Evolutionary conservation across 2,888 invertebrate species (phyloP).

Genomic region (Parapristionchus giblindavisi): DNA sequence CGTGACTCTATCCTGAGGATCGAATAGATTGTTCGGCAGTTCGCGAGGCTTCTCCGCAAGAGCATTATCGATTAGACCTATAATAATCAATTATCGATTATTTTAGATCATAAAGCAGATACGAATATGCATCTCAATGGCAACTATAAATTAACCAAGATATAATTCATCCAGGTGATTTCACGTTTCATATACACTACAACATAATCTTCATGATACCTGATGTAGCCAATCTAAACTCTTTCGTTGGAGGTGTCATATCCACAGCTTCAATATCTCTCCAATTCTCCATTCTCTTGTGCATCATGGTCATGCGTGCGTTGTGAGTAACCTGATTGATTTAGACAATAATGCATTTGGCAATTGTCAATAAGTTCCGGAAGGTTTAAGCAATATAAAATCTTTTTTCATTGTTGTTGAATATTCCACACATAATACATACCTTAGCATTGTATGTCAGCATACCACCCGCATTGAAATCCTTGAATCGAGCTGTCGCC

Average conservation of each 20-base stretch:
- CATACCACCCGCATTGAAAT: conserved; percentile 28
- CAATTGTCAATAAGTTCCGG: background rate
- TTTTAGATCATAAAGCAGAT: background rate
- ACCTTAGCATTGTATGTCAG: conserved; percentile 37
- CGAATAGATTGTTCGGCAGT: background rate
- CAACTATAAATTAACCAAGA: background rate
- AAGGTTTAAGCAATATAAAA: background rate
- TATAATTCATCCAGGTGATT: no score
- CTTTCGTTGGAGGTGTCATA: background rate
- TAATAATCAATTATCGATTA: no score
- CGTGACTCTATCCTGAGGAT: background rate
- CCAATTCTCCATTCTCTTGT: conserved; percentile 25
- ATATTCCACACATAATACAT: background rate
- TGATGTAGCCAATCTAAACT: background rate
- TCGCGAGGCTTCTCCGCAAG: background rate
- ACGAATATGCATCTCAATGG: background rate
- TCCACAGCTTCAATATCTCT: background rate
- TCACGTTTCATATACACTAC: no score
- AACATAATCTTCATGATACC: no score
- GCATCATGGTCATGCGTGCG: conserved; percentile 21
- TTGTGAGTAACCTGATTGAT: conserved; percentile 30
- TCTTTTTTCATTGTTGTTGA: background rate
- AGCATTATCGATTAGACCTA: conserved; percentile 34
- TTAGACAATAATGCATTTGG: background rate
- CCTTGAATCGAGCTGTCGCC: conserved; percentile 37